Base-by-base conservation (phyloP, 1,140 invertebrate genomes). In the Amyelois transitella region DNA sequence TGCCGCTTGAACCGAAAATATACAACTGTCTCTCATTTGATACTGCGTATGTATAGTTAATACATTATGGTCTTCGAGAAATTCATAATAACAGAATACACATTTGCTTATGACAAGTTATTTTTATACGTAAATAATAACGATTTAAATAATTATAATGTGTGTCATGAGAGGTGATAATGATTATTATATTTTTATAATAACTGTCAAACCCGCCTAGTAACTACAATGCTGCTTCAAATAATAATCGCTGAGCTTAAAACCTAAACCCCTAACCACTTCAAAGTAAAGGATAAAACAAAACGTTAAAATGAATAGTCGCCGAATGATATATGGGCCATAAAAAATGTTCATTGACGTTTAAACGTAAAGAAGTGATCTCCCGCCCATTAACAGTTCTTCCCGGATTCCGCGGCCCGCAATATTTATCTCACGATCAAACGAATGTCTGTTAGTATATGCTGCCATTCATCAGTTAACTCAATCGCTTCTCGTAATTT, bases 341-440 rank as follows among this genome's bases (percentile, higher is more conserved):
- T 48, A 20, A 48, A 48, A 21, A 1, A 18, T 48, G 20, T 48
- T 48, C 45, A 48, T 48, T 20, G 45, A 2, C 18, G 8, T 48
- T 48, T 17, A 48, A 21, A 60, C 55, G 67, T 62, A 72, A 69
- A 66, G 60, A 58, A 32, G 52, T 64, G 62, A 59, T 62, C 38
- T 32, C 12, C 53, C 32, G 43, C 53, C 75, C 69, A 79, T 79
- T 81, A 77, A 72, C 67, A 71, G 72, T 44, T 72, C 65, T 69
- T 67, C 70, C 74, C 68, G 71, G 67, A 77, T 77, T 72, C 75
- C 65, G 59, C 64, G 66, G 60, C 72, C 68, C 66, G 64, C 75
- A 66, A 71, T 71, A 75, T 81, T 81, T 82, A 81, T 86, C 75
- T 66, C 60, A 60, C 58, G 77, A 83, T 86, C 81, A 84, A 81